phyloP scores from a whole-genome alignment of 2,797 vertebrate genomes.

The Anisognathus igniventris region DNA sequence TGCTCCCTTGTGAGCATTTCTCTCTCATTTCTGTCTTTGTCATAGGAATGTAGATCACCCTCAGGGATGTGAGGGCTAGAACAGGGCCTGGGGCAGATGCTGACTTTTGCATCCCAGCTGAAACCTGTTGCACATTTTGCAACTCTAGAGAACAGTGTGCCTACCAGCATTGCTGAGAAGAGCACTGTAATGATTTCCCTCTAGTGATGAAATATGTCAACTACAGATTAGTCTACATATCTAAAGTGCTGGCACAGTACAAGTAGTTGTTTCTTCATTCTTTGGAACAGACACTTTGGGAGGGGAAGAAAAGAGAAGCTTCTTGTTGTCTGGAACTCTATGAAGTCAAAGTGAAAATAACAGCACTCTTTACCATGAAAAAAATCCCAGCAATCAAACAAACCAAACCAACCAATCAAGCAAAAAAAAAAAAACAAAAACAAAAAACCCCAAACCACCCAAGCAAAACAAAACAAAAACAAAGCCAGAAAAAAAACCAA shows the following conservation, averaged over 20 bases:
- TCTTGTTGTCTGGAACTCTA: neutral
- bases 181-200: constrained; percentile 25
- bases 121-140: neutral
- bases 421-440: neutral
- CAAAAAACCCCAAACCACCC: rapidly evolving
- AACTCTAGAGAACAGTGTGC: neutral
- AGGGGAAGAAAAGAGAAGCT: neutral
- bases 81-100: neutral
- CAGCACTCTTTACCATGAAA: neutral
- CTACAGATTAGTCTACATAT: neutral
- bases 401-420: neutral
- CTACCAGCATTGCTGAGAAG: neutral
- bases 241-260: neutral
- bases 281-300: neutral
- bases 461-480: neutral
- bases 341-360: neutral
- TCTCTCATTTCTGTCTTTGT: neutral
- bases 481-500: neutral
- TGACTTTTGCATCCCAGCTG: neutral
- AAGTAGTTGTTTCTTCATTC: neutral
- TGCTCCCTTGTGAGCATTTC: neutral
- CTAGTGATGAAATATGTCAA: constrained; percentile 28
- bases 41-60: neutral
- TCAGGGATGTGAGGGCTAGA: neutral
- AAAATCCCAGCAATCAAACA: neutral